A percentile compares a stretch with the other conserved stretches of the same genome.
These are phyloP conservation scores for Tanypteryx hageni DNA, from an alignment of 2,888 invertebrate genomes.

Conservation along the genomic window DNA sequence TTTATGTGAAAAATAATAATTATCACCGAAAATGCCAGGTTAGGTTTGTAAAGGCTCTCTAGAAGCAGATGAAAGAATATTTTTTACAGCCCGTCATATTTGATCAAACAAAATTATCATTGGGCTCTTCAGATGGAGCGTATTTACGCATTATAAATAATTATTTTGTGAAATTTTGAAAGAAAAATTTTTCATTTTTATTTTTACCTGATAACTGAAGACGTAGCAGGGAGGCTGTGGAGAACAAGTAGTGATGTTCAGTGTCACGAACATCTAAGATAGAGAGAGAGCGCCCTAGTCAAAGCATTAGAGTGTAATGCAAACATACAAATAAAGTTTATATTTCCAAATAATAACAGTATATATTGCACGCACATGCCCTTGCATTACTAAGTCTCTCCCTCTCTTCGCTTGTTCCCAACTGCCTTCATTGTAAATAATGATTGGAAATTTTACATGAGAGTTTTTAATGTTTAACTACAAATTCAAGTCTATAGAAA, in stretches of 20 bases:
- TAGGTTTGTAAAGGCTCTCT: too few relatives aligned
- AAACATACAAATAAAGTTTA: conserved; percentile 37
- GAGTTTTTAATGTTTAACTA: too few relatives aligned
- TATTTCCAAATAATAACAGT: conserved; percentile 32
- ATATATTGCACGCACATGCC: conserved; percentile 3
- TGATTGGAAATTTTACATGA: neutral
- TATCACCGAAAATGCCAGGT: too few relatives aligned
- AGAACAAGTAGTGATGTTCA: conserved; percentile 66
- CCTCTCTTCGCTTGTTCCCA: conserved; percentile 47
- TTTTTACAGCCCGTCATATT: too few relatives aligned
- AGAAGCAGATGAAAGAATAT: too few relatives aligned
- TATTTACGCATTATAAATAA: too few relatives aligned
- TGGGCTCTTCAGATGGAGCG: too few relatives aligned
- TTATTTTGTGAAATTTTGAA: too few relatives aligned
- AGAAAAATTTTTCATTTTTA: neutral
- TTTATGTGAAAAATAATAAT: too few relatives aligned
- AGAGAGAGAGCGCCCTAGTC: conserved; percentile 65
- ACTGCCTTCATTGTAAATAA: conserved; percentile 39
- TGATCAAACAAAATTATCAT: too few relatives aligned
- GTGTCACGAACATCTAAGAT: conserved; percentile 68
- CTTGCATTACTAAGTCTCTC: conserved; percentile 32
- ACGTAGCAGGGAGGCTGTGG: conserved; percentile 66
- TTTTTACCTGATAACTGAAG: conserved; percentile 57
- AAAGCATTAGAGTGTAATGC: conserved; percentile 49
- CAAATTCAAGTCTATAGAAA: too few relatives aligned